Conservation (phyloP, 2,797 vertebrate genomes). For the Hydrocynus forskahlii region DNA sequence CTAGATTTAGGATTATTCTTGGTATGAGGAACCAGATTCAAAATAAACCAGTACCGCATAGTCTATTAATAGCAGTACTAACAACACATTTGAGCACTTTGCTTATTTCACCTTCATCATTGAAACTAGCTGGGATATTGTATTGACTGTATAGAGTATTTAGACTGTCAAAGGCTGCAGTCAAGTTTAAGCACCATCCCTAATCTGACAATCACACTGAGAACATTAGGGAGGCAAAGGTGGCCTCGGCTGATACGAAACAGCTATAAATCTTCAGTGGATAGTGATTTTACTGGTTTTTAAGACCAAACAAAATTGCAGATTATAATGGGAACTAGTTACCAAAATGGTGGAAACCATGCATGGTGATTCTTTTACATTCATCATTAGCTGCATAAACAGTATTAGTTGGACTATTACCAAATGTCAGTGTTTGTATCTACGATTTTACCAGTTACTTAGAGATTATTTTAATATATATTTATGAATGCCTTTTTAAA, state of each 20-base stretch:
- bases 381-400: background rate
- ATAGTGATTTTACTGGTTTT: too few species aligned
- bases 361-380: too few species aligned
- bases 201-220: background rate
- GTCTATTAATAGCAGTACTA: too few species aligned
- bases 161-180: background rate
- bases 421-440: background rate
- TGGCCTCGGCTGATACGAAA: conserved; percentile 3
- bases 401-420: background rate
- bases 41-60: too few species aligned
- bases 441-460: background rate
- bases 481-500: background rate
- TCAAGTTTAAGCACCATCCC: background rate
- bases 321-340: too few species aligned
- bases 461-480: background rate
- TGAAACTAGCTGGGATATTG: too few species aligned
- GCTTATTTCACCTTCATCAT: too few species aligned
- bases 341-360: too few species aligned
- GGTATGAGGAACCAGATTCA: too few species aligned
- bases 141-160: background rate
- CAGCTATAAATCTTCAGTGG: background rate
- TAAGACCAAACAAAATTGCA: too few species aligned
- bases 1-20: too few species aligned
- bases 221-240: background rate
- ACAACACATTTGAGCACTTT: too few species aligned